Percentiles rank a stretch among this genome's conserved stretches.
phyloP scores from a whole-genome alignment of 2,797 vertebrate species.

The Coreius guichenoti region DNA sequence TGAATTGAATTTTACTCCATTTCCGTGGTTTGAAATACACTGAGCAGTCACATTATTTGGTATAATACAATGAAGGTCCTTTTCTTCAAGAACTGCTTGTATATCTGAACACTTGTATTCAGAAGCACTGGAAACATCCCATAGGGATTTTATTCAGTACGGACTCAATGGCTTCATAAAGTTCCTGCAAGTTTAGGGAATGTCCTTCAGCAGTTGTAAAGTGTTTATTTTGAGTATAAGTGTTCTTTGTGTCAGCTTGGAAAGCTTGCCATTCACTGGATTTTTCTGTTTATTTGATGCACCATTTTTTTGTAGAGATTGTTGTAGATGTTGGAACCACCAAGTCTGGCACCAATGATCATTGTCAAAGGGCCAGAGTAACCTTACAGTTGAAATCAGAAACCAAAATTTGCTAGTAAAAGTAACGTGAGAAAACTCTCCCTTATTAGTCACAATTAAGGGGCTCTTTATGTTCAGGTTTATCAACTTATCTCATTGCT shows the following conservation, averaged over 20 bases:
- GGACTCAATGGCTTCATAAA: conserved; percentile 12
- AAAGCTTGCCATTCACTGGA: not conserved
- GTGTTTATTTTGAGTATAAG: conserved; percentile 10
- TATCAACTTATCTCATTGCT: not conserved
- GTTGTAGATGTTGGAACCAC: conserved; percentile 28
- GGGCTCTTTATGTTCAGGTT: not conserved
- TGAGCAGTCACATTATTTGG: conserved; percentile 10
- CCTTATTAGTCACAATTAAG: not conserved
- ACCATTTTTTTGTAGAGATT: not conserved
- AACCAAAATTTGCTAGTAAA: not conserved
- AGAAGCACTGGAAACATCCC: conserved; percentile 4
- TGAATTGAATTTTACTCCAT: not conserved
- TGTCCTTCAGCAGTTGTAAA: conserved; percentile 6
- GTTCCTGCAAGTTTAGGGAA: conserved; percentile 16
- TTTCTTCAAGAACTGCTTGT: not conserved
- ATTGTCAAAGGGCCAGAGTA: conserved; percentile 10
- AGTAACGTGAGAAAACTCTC: not conserved
- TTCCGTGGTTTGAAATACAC: not conserved
- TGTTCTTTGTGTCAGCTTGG: conserved; percentile 23
- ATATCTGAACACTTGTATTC: conserved; percentile 4
- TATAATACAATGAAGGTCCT: not conserved
- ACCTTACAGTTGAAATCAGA: not conserved
- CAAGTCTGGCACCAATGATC: not conserved
- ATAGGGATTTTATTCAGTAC: not conserved
- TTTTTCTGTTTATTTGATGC: conserved; percentile 28